Conservation (phyloP, 2,888 invertebrate species). For the Drosophila borealis region DNA sequence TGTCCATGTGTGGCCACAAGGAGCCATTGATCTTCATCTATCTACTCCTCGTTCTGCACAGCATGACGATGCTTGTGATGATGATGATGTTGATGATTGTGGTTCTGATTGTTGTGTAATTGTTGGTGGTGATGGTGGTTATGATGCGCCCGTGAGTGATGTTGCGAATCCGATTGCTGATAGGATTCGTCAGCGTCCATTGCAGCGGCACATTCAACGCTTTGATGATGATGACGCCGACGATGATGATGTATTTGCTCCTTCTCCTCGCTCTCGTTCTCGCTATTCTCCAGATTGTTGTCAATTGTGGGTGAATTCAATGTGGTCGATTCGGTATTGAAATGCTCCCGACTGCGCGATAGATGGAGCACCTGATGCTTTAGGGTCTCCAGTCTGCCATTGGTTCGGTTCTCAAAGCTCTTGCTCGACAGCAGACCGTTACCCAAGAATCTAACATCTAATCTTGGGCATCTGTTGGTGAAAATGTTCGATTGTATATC, state of each 20-base stretch:
- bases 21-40: slow-evolving; percentile 2
- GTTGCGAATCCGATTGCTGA: slow-evolving; percentile 50
- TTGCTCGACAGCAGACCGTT: slow-evolving; percentile 59
- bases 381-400: slow-evolving; percentile 24
- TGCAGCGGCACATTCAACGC: slow-evolving; percentile 28
- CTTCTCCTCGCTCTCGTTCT: slow-evolving; percentile 38
- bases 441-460: slow-evolving; percentile 82
- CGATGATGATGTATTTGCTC: slow-evolving; percentile 58
- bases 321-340: slow-evolving; percentile 73
- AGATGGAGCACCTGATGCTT: slow-evolving; percentile 49
- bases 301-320: slow-evolving; percentile 76
- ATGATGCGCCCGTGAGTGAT: slow-evolving; percentile 43
- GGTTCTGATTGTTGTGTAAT: slow-evolving; percentile 43
- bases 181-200: slow-evolving; percentile 46
- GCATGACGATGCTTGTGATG: slow-evolving; percentile 62
- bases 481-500: not conserved
- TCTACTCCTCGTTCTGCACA: slow-evolving; percentile 54
- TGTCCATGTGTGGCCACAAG: slow-evolving; percentile 7
- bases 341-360: slow-evolving; percentile 21
- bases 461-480: slow-evolving; percentile 80
- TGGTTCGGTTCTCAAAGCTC: slow-evolving; percentile 54
- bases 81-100: slow-evolving; percentile 66
- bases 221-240: slow-evolving; percentile 56
- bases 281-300: slow-evolving; percentile 75
- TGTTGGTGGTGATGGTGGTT: slow-evolving; percentile 47